Percentiles rank a stretch among this genome's conserved stretches.
Evolutionary conservation across 1,140 invertebrate species (phyloP).

Genomic region (Conopomorpha cramerella): DNA sequence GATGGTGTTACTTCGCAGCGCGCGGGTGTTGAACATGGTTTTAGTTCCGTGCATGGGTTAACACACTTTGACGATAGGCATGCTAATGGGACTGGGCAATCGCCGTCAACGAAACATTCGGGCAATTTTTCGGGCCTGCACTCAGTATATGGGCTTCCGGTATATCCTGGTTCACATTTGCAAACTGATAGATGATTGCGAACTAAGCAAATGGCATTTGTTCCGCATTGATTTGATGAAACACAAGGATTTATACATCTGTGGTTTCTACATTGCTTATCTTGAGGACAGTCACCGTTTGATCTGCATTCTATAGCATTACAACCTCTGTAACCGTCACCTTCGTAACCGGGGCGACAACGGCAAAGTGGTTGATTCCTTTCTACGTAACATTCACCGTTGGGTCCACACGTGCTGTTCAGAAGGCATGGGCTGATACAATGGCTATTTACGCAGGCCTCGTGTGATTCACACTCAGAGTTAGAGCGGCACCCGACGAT

Average conservation of each 20-base stretch:
- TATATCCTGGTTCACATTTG: constrained; percentile 72
- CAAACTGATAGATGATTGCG: constrained; percentile 83
- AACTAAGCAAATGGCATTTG: constrained; percentile 76
- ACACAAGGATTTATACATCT: constrained; percentile 87
- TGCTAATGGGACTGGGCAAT: constrained; percentile 78
- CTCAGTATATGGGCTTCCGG: constrained; percentile 81
- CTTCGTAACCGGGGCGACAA: constrained; percentile 79
- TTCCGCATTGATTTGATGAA: constrained; percentile 76
- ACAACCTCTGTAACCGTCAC: constrained; percentile 78
- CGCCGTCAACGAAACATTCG: constrained; percentile 79
- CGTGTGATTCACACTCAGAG: constrained; percentile 77
- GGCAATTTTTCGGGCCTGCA: constrained; percentile 73
- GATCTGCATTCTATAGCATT: constrained; percentile 83
- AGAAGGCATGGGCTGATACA: constrained; percentile 84
- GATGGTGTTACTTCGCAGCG: constrained; percentile 81
- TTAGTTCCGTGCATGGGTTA: constrained; percentile 77
- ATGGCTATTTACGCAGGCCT: constrained; percentile 82
- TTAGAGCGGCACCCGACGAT: constrained; percentile 78
- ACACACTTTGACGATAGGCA: constrained; percentile 83
- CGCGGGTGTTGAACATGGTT: constrained; percentile 80
- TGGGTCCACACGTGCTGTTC: constrained; percentile 78
- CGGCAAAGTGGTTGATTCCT: constrained; percentile 78
- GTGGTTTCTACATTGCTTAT: constrained; percentile 82
- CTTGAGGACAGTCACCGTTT: constrained; percentile 84
- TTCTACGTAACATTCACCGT: constrained; percentile 81